Conservation (phyloP, 2,113 vertebrate genomes). For the Lamprotornis superbus region DNA sequence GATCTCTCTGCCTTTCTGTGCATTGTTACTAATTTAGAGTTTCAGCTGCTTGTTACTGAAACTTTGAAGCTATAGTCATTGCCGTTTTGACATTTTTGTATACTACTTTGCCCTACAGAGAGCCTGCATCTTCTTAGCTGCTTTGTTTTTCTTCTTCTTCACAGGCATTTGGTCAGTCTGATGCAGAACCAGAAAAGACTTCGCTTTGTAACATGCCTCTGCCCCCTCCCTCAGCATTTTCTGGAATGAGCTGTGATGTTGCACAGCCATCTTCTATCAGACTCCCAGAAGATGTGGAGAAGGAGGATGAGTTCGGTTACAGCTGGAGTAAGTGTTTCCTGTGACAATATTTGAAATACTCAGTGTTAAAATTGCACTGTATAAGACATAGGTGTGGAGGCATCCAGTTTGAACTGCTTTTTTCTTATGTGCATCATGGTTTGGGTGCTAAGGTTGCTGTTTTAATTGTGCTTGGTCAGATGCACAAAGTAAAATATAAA, state of each 20-base stretch:
- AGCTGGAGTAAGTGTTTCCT: constrained; percentile 89
- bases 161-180: constrained; percentile 75
- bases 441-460: not conserved
- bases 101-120: not conserved
- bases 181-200: constrained; percentile 79
- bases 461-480: constrained; percentile 5
- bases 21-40: not conserved
- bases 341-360: not conserved
- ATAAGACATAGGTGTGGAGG: not conserved
- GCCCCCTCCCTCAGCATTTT: constrained; percentile 71
- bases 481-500: not conserved
- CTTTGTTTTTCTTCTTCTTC: constrained; percentile 50
- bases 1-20: constrained; percentile 20
- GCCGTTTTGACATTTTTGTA: not conserved
- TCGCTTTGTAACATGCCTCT: constrained; percentile 50
- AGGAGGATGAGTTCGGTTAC: constrained; percentile 90
- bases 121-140: not conserved
- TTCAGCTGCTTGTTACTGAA: constrained; percentile 23
- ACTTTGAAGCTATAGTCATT: constrained; percentile 33
- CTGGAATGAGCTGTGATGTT: constrained; percentile 66
- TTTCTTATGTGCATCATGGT: not conserved
- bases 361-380: not conserved
- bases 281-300: constrained; percentile 64
- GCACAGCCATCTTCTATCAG: constrained; percentile 65
- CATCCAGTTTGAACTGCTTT: not conserved